Percentiles rank a stretch among this genome's conserved stretches.
Evolutionary conservation across 2,797 vertebrate species (phyloP).

Genomic region (Mormyrus proboscirostris): DNA sequence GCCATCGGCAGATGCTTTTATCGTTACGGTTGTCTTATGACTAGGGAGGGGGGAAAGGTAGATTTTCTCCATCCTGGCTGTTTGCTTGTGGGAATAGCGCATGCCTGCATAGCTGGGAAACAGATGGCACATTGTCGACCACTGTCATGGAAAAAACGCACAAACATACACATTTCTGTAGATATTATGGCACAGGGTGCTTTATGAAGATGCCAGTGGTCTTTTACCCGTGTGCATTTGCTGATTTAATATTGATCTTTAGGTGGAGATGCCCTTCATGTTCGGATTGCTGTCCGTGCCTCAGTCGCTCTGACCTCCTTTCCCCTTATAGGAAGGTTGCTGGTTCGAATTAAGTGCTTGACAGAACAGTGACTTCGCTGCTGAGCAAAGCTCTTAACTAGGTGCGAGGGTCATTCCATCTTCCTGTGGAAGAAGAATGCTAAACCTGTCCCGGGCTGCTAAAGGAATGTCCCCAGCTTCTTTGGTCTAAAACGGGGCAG

Average conservation of each 20-base stretch:
- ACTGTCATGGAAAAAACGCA: constrained; percentile 27
- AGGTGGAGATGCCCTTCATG: neutral
- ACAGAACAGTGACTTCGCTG: neutral
- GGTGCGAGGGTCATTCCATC: neutral
- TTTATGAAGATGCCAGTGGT: neutral
- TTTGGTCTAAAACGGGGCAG: neutral
- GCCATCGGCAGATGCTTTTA: constrained; percentile 36
- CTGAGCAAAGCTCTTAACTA: neutral
- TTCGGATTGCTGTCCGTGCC: neutral
- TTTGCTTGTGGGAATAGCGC: constrained; percentile 23
- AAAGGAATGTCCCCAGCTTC: neutral
- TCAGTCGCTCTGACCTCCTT: neutral
- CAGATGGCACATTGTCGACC: constrained; percentile 19
- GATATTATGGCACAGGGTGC: neutral
- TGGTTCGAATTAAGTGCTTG: neutral
- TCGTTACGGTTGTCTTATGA: constrained; percentile 36
- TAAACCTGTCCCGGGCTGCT: neutral
- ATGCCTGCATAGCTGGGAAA: constrained; percentile 16
- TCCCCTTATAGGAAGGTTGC: neutral
- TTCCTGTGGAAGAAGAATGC: neutral
- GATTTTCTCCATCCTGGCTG: constrained; percentile 34
- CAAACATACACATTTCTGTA: constrained; percentile 1
- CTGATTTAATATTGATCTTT: neutral
- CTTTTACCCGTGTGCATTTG: neutral
- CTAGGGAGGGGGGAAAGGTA: constrained; percentile 16